Evolutionary conservation across 2,113 vertebrate species (phyloP).

Genomic region (Agelaius phoeniceus): DNA sequence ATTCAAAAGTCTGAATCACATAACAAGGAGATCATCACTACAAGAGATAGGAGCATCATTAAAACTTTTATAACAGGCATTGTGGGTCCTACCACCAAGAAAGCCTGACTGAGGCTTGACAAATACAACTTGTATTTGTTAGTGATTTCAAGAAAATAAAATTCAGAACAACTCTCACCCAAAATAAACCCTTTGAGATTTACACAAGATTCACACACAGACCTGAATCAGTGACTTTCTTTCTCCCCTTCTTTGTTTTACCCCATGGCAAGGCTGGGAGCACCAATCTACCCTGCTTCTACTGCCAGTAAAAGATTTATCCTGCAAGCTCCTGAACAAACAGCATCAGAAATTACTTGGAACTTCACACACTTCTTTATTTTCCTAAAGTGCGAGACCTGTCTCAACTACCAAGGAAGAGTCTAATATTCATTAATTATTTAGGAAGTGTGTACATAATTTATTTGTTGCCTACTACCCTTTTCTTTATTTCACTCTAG

Average conservation of each 20-base stretch:
- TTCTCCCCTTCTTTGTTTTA: not conserved
- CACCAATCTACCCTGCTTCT: not conserved
- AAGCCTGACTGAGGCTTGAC: accelerated
- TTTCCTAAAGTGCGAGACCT: not conserved
- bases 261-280: accelerated
- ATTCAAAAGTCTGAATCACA: not conserved
- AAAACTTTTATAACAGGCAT: not conserved
- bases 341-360: not conserved
- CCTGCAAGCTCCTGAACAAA: not conserved
- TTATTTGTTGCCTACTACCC: conserved; percentile 18
- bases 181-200: not conserved
- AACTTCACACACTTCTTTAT: not conserved
- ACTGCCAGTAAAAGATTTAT: not conserved
- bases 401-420: not conserved
- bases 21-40: not conserved
- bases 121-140: not conserved
- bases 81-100: not conserved
- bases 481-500: not conserved
- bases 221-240: not conserved
- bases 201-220: not conserved
- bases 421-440: not conserved
- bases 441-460: not conserved
- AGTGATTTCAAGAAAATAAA: not conserved
- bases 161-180: not conserved
- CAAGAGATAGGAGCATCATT: not conserved